Percentiles rank a stretch among this genome's conserved stretches.
These are phyloP conservation scores for Heterodera schachtii DNA, from an alignment of 1,140 invertebrate species.

Conservation along the genomic window DNA sequence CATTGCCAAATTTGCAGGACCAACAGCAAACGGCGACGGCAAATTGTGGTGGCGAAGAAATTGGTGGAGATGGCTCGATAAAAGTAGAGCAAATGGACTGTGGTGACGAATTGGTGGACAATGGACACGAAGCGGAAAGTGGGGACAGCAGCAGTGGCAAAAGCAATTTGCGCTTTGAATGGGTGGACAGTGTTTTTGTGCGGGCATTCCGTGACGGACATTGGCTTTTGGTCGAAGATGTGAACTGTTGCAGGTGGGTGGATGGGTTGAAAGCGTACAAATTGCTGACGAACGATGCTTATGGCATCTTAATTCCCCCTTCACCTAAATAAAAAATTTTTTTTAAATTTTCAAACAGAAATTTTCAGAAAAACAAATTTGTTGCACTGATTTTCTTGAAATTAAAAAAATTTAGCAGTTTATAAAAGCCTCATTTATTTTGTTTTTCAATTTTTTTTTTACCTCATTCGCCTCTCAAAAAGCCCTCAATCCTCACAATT, in stretches of 20 bases:
- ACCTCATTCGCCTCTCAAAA: too few relatives aligned
- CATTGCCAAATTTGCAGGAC: not conserved
- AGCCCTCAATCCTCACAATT: too few relatives aligned
- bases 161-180: constrained; percentile 77
- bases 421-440: too few relatives aligned
- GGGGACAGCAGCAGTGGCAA: not conserved
- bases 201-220: constrained; percentile 81
- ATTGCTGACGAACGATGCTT: too few relatives aligned
- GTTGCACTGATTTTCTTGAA: too few relatives aligned
- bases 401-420: too few relatives aligned
- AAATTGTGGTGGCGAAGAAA: not conserved
- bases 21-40: not conserved
- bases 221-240: constrained; percentile 93
- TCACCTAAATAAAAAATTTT: too few relatives aligned
- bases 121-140: not conserved
- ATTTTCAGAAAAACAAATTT: too few relatives aligned
- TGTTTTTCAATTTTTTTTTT: too few relatives aligned
- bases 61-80: not conserved
- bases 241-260: constrained; percentile 82
- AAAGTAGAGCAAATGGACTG: too few relatives aligned
- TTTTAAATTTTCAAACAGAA: too few relatives aligned
- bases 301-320: too few relatives aligned
- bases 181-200: constrained; percentile 91
- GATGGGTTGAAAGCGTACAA: constrained; percentile 11
- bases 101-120: constrained; percentile 15